Conservation (phyloP, 2,113 vertebrate genomes). For the Trogon surrucura region DNA sequence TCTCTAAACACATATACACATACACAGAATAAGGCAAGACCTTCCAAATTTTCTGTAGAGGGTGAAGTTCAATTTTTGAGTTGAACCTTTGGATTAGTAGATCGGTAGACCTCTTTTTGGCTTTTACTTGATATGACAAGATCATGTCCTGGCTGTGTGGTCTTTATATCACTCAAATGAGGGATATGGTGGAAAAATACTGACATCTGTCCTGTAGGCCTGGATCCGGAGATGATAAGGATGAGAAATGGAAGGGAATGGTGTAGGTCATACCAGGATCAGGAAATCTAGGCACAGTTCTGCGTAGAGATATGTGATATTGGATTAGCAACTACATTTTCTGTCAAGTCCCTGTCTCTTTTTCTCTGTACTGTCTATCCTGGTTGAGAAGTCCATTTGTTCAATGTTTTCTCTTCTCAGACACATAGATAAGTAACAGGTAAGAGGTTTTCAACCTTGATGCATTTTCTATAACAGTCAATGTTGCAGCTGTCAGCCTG, state of each 20-base stretch:
- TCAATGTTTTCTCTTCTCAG: not conserved
- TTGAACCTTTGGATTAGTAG: not conserved
- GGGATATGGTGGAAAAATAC: not conserved
- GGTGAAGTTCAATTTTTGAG: not conserved
- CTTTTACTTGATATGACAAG: not conserved
- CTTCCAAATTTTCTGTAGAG: not conserved
- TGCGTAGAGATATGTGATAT: not conserved
- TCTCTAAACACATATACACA: not conserved
- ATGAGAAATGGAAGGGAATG: accelerated
- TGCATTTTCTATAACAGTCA: not conserved
- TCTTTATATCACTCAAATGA: not conserved
- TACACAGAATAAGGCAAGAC: not conserved
- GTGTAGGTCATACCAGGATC: not conserved
- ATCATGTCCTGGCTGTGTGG: not conserved
- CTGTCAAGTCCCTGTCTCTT: not conserved
- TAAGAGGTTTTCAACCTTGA: not conserved
- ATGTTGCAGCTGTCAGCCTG: not conserved
- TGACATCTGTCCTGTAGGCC: not conserved
- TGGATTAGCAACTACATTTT: not conserved
- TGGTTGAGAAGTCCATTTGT: not conserved
- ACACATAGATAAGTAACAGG: accelerated
- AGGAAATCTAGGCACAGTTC: not conserved
- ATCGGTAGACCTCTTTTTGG: not conserved
- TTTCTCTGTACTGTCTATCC: not conserved
- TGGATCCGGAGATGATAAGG: not conserved